Base-by-base conservation (phyloP, 2,797 vertebrate species). In the Poeciliopsis turneri region DNA sequence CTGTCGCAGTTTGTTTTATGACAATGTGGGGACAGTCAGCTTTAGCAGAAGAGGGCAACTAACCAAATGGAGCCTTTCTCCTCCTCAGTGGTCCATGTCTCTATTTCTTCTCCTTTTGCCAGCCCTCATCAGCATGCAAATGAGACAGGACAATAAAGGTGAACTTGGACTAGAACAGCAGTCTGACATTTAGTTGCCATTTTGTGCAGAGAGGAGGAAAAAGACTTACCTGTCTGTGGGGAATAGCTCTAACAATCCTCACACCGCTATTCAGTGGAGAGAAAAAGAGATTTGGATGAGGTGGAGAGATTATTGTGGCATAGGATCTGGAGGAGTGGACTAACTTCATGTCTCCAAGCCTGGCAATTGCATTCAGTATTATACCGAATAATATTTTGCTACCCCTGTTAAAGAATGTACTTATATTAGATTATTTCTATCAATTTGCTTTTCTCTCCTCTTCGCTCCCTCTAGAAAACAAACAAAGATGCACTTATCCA, bases 171-270 rank as follows among this genome's bases (percentile, higher is more conserved):
- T 88, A 72, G 90, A 93, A 93, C 94, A 92, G 94, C 91, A 93
- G 90, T 86, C 84, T 95, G 94, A 95, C 94, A 96, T 96, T 96
- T 95, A 91, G 86, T 86, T 95, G 94, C 94, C 94, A 94, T 95
- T 95, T 95, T 94, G 91, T 86, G 76, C 84, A 78, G 81, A 80
- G 78, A 75, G 75, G 25, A 70, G 77, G 20, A 51, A 81, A 89
- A 86, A 86, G 80, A 89, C 90, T 86, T 91, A 90, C 84, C 84
- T 91, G 84, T 88, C 91, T 87, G 81, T 78, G 80, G 87, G 91
- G 90, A 92, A 89, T 82, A 82, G 82, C 81, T 84, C 82, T 83
- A 86, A 88, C 90, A 87, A 85, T 84, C 85, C 64, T 84, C 77
- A 76, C n/a, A 8, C 72, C 82, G 82, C 78, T 85, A 86, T 86